Evolutionary conservation across 2,113 vertebrate genomes (phyloP).

Genomic region (Colinus virginianus): DNA sequence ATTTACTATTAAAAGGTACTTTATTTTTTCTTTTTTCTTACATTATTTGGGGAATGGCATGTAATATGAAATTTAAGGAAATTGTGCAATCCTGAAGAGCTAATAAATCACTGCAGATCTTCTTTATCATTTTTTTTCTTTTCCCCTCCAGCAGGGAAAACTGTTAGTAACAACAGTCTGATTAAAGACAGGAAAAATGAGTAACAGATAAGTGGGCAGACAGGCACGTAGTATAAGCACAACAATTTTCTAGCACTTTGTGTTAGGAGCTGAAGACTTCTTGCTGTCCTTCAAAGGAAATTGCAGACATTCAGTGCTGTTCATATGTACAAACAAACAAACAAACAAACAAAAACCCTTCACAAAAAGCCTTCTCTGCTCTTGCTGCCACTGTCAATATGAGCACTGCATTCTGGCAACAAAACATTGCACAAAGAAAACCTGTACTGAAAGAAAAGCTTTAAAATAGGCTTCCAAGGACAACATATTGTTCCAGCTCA

Average conservation of each 20-base stretch:
- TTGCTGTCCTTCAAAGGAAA: conserved; percentile 53
- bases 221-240: not conserved
- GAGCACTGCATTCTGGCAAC: not conserved
- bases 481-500: conserved; percentile 45
- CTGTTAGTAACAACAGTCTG: conserved; percentile 4
- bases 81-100: not conserved
- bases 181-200: conserved; percentile 16
- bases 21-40: not conserved
- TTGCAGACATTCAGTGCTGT: not conserved
- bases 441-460: conserved; percentile 2
- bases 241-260: conserved; percentile 31
- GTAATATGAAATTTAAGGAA: not conserved
- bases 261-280: conserved; percentile 7
- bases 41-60: not conserved
- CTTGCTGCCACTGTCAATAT: not conserved
- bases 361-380: not conserved
- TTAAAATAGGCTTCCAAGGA: conserved; percentile 55
- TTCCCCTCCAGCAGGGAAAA: not conserved
- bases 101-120: not conserved
- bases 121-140: not conserved
- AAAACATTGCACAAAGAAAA: conserved; percentile 3
- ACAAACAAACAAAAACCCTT: not conserved
- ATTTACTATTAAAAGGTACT: conserved; percentile 37
- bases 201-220: conserved; percentile 32
- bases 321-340: conserved; percentile 15